Conservation (phyloP, 2,888 invertebrate species). For the Lochmaea capreae region DNA sequence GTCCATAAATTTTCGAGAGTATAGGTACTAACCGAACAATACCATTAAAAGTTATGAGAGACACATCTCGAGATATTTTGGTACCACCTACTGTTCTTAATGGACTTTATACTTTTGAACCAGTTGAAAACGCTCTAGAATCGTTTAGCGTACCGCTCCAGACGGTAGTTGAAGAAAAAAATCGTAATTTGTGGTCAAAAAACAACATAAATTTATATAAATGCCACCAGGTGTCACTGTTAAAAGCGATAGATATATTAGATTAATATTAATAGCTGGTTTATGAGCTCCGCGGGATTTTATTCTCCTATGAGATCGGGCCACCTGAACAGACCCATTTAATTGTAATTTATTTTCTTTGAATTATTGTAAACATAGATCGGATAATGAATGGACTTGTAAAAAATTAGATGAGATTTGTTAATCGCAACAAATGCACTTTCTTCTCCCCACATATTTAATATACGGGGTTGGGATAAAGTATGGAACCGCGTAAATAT, state of each 20-base stretch:
- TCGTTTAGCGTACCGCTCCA: slow-evolving; percentile 34
- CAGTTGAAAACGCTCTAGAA: slow-evolving; percentile 38
- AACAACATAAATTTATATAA: slow-evolving; percentile 48
- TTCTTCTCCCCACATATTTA: too few species aligned
- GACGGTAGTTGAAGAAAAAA: slow-evolving; percentile 45
- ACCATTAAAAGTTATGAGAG: slow-evolving; percentile 30
- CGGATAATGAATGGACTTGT: not conserved
- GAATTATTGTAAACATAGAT: not conserved
- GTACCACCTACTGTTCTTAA: slow-evolving; percentile 58
- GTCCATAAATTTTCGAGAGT: not conserved
- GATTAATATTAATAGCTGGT: slow-evolving; percentile 46
- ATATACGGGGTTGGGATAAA: too few species aligned
- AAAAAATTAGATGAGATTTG: too few species aligned
- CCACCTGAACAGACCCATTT: slow-evolving; percentile 27
- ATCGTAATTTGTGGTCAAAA: slow-evolving; percentile 49
- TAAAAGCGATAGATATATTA: slow-evolving; percentile 48
- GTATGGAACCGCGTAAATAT: too few species aligned
- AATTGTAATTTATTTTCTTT: slow-evolving; percentile 29
- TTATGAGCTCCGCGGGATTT: slow-evolving; percentile 30
- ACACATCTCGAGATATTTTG: slow-evolving; percentile 47
- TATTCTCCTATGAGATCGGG: slow-evolving; percentile 18
- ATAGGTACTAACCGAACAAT: slow-evolving; percentile 2
- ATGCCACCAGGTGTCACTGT: slow-evolving; percentile 47
- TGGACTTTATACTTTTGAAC: slow-evolving; percentile 54
- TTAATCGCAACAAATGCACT: too few species aligned